Evolutionary conservation across 2,113 vertebrate genomes (phyloP).

Genomic region (Miniopterus natalensis): DNA sequence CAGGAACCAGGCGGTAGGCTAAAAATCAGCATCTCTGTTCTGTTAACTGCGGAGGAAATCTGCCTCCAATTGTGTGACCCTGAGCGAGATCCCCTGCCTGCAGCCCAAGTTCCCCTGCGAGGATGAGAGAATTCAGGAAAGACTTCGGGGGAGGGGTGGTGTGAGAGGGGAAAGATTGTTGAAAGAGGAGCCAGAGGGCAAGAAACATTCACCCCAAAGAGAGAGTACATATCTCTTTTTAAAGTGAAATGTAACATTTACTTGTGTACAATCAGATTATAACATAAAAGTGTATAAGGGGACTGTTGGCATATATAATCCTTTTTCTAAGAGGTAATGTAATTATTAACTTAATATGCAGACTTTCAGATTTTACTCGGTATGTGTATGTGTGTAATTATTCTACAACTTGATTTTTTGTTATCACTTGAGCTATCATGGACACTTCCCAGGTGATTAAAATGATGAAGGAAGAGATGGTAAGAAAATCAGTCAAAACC

Average conservation of each 20-base stretch:
- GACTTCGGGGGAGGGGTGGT: not conserved
- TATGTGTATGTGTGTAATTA: not conserved
- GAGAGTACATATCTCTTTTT: not conserved
- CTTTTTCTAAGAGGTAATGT: not conserved
- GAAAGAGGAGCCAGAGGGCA: not conserved
- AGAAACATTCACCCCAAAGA: not conserved
- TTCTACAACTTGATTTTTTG: not conserved
- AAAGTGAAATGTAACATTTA: not conserved
- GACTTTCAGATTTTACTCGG: not conserved
- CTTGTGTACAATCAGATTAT: constrained; percentile 3
- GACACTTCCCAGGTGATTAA: not conserved
- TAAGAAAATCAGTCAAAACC: not conserved
- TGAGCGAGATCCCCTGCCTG: too few relatives aligned
- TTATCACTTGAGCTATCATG: not conserved
- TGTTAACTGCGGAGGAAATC: not conserved
- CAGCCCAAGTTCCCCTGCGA: not conserved
- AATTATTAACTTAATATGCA: not conserved
- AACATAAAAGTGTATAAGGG: not conserved
- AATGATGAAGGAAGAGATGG: not conserved
- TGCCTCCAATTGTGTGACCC: not conserved
- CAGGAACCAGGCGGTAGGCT: not conserved
- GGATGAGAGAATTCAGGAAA: not conserved
- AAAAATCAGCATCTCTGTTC: not conserved
- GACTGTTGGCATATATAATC: not conserved
- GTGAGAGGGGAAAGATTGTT: not conserved